Evolutionary conservation across 1,140 invertebrate genomes (phyloP), one percentile per base, ranked within the genome.

Genomic region (Zaprionus vittiger): DNA sequence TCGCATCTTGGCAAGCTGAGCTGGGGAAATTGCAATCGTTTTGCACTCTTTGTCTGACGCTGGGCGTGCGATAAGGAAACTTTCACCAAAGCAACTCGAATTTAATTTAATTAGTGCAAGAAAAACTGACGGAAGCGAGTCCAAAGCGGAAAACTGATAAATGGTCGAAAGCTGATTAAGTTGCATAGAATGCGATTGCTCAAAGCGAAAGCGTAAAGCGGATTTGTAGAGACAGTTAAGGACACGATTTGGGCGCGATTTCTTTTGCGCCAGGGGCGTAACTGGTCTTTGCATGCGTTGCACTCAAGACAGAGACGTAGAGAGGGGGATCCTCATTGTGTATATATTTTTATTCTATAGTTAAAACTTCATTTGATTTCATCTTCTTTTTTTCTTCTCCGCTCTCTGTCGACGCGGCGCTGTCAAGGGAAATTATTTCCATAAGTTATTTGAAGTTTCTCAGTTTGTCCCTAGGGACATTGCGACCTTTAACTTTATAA

Each of bases 31-130:
- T 20, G 68, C 56, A 49, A n/a, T 52, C 56, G 28, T 52, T 44
- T 62, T 11, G n/a, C 24, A 12, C 2, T 41, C 22, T 54, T 63
- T 44, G 63, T 55, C 55, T 73, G 69, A 28, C 47, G 28, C 28
- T 22, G 37, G 55, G n/a, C 61, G 56, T 24, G 52, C 52, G 83
- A 87, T 86, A 86, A 86, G 72, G 44, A 80, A 82, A 68, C 72
- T 86, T 86, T 60, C 41, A 52, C 41, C 68, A 62, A 78, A 73
- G 75, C 75, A 79, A 77, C 79, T 80, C 63, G 73, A 70, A 77
- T 87, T 63, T 83, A 73, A 87, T 87, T 87, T 80, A 87, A 87
- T 87, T 87, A 87, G 77, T 81, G 62, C 22, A 56, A 66, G 34
- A 56, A 62, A 74, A 67, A 49, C 56, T 73, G 26, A 15, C 26